These are phyloP conservation scores for roundworm (Caenorhabditis elegans) DNA, from an alignment of 1,140 invertebrate genomes.

Conservation along the genomic window WBcel235 BX284605.5:11960001-11960500, in stretches of 20 bases:
- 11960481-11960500: too few species aligned
- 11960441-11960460: too few species aligned
- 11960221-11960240: conserved; percentile 31
- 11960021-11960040: neutral
- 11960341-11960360: neutral
- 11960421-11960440: too few species aligned
- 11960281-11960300: conserved; percentile 26
- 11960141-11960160: conserved; percentile 10
- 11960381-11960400: too few species aligned
- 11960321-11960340: neutral
- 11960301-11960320: conserved; percentile 30
- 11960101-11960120: conserved; percentile 9
- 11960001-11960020: neutral
- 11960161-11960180: conserved; percentile 22
- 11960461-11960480: too few species aligned
- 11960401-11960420: too few species aligned
- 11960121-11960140: conserved; percentile 20
- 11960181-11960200: neutral
- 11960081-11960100: conserved; percentile 14
- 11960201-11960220: conserved; percentile 26
- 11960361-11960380: neutral
- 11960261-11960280: conserved; percentile 29
- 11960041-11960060: neutral
- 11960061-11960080: conserved; percentile 22
- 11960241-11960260: conserved; percentile 17